Evolutionary conservation across 1,140 invertebrate genomes (phyloP).

Genomic region (Anthonomus grandis): DNA sequence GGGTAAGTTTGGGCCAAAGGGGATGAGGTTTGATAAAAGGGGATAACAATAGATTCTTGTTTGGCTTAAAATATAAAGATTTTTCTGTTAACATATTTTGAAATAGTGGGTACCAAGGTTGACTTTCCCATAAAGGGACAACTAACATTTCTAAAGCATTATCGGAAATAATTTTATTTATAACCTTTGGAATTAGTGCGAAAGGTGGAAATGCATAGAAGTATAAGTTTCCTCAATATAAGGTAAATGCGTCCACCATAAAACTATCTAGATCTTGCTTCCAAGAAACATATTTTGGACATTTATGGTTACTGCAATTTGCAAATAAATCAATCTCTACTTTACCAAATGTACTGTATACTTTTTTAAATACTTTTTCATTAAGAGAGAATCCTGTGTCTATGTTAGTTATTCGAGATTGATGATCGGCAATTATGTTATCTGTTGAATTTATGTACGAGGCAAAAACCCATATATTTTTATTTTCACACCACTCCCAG

Average conservation of each 20-base stretch:
- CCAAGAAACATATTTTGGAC: conserved; percentile 4
- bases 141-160: neutral
- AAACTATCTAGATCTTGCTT: neutral
- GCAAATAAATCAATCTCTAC: conserved; percentile 22
- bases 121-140: neutral
- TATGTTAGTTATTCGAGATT: neutral
- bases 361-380: neutral
- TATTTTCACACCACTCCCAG: conserved; percentile 46
- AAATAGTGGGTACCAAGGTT: conserved; percentile 9
- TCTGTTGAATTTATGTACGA: conserved; percentile 46
- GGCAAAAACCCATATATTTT: conserved; percentile 40
- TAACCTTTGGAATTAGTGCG: neutral
- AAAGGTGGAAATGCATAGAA: conserved; percentile 13
- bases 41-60: too few relatives aligned
- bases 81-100: too few relatives aligned
- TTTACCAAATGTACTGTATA: neutral
- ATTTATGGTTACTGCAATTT: conserved; percentile 2
- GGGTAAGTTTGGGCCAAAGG: neutral
- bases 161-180: conserved; percentile 3
- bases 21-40: too few relatives aligned
- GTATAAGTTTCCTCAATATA: neutral
- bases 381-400: conserved; percentile 20
- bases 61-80: too few relatives aligned
- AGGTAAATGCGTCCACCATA: conserved; percentile 7
- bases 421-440: conserved; percentile 33